These are phyloP conservation scores for Ruditapes philippinarum DNA, from an alignment of 1,140 invertebrate genomes.

Conservation along the genomic window DNA sequence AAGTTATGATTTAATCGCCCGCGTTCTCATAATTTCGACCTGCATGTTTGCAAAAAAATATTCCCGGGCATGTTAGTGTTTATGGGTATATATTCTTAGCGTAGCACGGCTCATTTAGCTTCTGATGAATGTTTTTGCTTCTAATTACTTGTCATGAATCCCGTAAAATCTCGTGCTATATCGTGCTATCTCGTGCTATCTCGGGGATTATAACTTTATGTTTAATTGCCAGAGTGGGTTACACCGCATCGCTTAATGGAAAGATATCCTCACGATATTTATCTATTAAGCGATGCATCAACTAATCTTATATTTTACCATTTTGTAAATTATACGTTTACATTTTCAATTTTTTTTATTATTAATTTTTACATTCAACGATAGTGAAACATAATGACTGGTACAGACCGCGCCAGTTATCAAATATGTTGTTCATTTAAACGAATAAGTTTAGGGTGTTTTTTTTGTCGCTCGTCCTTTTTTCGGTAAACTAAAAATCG, in stretches of 20 bases:
- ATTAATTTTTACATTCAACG: not conserved
- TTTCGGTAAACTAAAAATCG: constrained; percentile 2
- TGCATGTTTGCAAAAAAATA: not conserved
- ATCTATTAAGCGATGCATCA: constrained; percentile 21
- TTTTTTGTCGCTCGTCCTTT: no score
- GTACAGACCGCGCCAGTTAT: not conserved
- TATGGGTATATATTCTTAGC: not conserved
- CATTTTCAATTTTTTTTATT: constrained; percentile 11
- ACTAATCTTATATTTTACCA: constrained; percentile 10
- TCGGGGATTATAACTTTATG: constrained; percentile 19
- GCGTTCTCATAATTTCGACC: not conserved
- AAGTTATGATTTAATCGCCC: no score
- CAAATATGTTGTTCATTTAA: not conserved
- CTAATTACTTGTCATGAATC: constrained; percentile 30
- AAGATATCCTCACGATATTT: not conserved
- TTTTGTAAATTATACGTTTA: constrained; percentile 38
- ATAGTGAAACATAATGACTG: not conserved
- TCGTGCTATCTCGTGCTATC: constrained; percentile 12
- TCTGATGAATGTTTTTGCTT: constrained; percentile 12
- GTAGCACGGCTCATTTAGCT: constrained; percentile 1
- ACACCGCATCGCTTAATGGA: not conserved
- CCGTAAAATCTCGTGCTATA: constrained; percentile 26
- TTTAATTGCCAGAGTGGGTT: constrained; percentile 24
- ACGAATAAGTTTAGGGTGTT: not conserved
- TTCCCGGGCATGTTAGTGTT: not conserved